Conservation (phyloP, 2,113 vertebrate genomes). For the Gymnorhina tibicen region DNA sequence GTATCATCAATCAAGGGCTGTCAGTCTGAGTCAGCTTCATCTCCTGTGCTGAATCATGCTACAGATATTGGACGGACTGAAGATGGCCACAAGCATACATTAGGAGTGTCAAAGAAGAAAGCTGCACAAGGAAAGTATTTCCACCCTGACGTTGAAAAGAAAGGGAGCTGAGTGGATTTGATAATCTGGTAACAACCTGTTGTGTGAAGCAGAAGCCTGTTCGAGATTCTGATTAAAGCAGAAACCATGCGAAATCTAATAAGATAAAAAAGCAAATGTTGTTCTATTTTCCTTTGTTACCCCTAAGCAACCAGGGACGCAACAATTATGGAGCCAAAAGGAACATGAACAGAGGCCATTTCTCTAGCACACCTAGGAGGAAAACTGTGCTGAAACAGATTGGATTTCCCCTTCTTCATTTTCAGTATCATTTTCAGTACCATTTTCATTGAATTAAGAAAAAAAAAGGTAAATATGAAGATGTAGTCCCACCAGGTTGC, state of each 20-base stretch:
- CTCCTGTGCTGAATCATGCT: neutral
- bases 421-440: neutral
- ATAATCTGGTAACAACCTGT: neutral
- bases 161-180: neutral
- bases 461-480: neutral
- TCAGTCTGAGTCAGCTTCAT: neutral
- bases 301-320: neutral
- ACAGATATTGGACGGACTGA: neutral
- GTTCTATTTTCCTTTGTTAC: neutral
- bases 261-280: neutral
- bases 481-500: neutral
- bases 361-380: neutral
- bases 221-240: neutral
- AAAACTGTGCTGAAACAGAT: neutral
- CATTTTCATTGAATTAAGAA: neutral
- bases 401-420: neutral
- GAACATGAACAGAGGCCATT: neutral
- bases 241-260: neutral
- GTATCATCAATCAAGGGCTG: neutral
- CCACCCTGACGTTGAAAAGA: neutral
- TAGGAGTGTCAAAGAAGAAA: neutral
- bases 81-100: neutral
- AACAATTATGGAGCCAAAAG: neutral
- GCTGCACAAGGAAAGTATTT: neutral
- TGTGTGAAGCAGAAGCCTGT: neutral